These are phyloP conservation scores for Chromobotia macracanthus DNA, from an alignment of 2,797 vertebrate species.

Conservation along the genomic window DNA sequence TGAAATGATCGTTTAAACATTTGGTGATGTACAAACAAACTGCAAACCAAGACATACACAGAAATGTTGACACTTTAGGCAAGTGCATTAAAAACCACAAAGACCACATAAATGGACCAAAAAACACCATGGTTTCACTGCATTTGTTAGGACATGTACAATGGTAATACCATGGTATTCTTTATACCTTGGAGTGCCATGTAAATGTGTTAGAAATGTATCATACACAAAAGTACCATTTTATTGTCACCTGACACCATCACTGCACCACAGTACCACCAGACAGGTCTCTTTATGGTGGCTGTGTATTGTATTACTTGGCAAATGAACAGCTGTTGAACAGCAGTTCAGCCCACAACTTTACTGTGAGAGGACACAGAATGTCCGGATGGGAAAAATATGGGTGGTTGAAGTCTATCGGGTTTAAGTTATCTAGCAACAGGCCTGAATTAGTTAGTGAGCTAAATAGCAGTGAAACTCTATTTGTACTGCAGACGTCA, in stretches of 20 bases:
- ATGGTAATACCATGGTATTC: not conserved
- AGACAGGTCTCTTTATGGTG: too few species aligned
- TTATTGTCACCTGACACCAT: too few species aligned
- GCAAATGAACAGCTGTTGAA: not conserved
- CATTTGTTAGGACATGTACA: too few species aligned
- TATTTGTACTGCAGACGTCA: conserved; percentile 44
- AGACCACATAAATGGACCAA: not conserved
- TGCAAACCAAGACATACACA: not conserved
- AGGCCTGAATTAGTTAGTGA: conserved; percentile 45
- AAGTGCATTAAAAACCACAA: not conserved
- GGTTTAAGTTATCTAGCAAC: conserved; percentile 1
- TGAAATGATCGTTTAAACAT: conserved; percentile 4
- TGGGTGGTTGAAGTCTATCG: not conserved
- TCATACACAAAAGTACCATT: not conserved
- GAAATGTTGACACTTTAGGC: not conserved
- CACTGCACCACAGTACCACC: too few species aligned
- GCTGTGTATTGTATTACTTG: too few species aligned
- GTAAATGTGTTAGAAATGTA: not conserved
- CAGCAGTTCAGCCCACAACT: not conserved
- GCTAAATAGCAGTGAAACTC: conserved; percentile 23
- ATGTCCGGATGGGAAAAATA: not conserved
- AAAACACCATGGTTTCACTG: not conserved
- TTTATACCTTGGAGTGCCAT: too few species aligned
- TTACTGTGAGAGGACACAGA: not conserved
- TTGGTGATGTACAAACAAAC: conserved; percentile 13